These are phyloP conservation scores for Pelobates fuscus DNA, from an alignment of 2,113 vertebrate species.

Conservation along the genomic window DNA sequence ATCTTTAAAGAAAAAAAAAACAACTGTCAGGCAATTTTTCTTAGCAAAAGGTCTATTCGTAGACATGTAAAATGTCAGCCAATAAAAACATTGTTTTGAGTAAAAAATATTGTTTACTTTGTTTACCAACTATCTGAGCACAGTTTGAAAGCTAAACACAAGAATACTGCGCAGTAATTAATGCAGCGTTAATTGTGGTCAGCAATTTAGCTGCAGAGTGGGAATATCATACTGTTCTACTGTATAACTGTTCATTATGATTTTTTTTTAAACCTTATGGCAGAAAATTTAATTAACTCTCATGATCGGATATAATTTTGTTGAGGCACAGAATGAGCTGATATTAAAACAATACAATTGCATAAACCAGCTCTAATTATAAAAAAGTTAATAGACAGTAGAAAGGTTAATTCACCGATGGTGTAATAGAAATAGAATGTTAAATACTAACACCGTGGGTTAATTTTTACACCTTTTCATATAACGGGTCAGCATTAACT, in stretches of 20 bases:
- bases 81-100: not conserved
- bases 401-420: not conserved
- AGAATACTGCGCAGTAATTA: not conserved
- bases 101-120: not conserved
- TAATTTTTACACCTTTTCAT: not conserved
- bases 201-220: not conserved
- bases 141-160: not conserved
- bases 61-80: not conserved
- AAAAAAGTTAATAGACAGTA: not conserved
- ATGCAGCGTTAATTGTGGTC: not conserved
- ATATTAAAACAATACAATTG: not conserved
- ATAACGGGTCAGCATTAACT: no score
- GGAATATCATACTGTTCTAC: not conserved
- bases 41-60: no score
- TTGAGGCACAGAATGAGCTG: not conserved
- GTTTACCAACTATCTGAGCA: not conserved
- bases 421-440: not conserved
- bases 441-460: not conserved
- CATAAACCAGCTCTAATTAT: not conserved
- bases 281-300: constrained; percentile 1
- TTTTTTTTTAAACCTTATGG: not conserved
- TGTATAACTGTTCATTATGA: not conserved
- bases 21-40: no score
- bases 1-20: no score
- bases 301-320: not conserved